Percentiles rank a stretch among this genome's conserved stretches.
These are phyloP conservation scores for Chrosomus eos DNA, from an alignment of 2,797 vertebrate species.

Conservation along the genomic window DNA sequence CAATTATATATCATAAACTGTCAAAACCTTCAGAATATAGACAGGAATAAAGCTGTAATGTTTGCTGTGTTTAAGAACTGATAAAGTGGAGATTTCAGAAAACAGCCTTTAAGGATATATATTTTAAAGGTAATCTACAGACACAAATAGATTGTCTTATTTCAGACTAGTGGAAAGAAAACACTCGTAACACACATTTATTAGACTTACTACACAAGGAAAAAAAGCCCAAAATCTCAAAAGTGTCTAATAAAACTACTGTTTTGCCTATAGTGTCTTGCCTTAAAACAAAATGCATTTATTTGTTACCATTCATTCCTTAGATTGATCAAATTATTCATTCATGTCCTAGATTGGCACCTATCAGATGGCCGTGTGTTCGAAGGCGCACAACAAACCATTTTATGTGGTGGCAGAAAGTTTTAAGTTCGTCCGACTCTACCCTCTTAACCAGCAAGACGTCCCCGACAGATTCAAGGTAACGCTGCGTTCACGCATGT, in stretches of 20 bases:
- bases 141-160: neutral
- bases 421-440: slow-evolving; percentile 97
- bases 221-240: neutral
- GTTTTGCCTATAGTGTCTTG: neutral
- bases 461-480: slow-evolving; percentile 97
- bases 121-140: no score
- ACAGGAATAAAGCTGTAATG: neutral
- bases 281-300: neutral
- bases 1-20: neutral
- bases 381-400: slow-evolving; percentile 96
- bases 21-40: neutral
- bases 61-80: neutral
- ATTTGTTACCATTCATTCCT: neutral
- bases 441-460: slow-evolving; percentile 95
- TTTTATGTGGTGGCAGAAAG: slow-evolving; percentile 98
- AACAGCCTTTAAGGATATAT: no score
- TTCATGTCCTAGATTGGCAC: slow-evolving; percentile 88
- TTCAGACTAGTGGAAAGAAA: no score
- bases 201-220: no score
- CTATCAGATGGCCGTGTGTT: slow-evolving; percentile 94
- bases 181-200: no score
- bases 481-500: slow-evolving; percentile 41
- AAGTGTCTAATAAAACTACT: neutral
- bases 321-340: neutral
- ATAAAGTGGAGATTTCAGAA: neutral